Base-by-base conservation (phyloP, 2,113 vertebrate genomes). In the Esox niger region DNA sequence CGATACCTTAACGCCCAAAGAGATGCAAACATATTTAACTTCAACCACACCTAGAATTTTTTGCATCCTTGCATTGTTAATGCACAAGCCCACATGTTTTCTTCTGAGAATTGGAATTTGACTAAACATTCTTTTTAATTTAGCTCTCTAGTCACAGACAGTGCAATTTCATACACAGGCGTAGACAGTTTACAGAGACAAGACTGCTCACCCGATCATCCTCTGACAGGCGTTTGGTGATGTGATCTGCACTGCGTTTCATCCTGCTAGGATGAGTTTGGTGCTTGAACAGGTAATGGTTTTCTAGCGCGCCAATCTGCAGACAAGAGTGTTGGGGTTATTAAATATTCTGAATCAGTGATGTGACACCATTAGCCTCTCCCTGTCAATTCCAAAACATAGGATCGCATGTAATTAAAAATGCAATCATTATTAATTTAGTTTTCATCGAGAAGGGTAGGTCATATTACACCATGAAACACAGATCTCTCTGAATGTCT, bases 261-360 rank as follows among this genome's bases (percentile, higher is more conserved):
- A 92, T 93, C 76, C 96, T 91, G 80, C 88, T 90, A 58, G 95
- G 93, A 64, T 98, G 95, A 66, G 56, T 92, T 81, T 87, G 92
- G 70, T 96, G 94, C 83, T 88, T 95, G 87, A 98, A 94, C 84
- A 98, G 85, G 84, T 95, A 99, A 77, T 95, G 95, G 85, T 99
- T 95, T 90, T 98, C 88, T 79, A 99, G 91, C 65, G 94, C 93
- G 78, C 97, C 96, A 67, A 99, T 99, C 97, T 98, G 79, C 38
- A 88, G 66, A 71, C n/a, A 57, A 27, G 54, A 68, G 57, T 27
- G 66, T 4, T 64, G 9, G 43, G 66, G 15, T 38, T n/a, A 26
- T 23, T 73, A 35, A 26, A 69, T 46, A 52, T 64, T 71, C 55
- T n/a, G 69, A 23, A 64, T 57, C 67, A 70, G 75, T 76, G 35